Base-by-base conservation (phyloP, 2,797 vertebrate genomes). In the Australoheros facetus region DNA sequence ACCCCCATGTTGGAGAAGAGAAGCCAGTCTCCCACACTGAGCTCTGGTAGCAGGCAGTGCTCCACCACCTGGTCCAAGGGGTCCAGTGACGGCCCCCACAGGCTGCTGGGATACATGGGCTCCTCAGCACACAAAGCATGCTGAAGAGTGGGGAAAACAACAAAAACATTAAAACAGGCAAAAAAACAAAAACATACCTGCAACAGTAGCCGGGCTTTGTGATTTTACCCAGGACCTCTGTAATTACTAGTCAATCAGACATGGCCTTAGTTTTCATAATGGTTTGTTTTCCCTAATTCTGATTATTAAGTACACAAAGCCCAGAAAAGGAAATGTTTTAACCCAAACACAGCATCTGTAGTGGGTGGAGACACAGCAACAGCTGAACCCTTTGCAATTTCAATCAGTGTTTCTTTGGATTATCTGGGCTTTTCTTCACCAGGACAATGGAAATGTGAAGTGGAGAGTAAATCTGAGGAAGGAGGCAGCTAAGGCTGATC, bases 81-180 rank as follows among this genome's bases (percentile, higher is more conserved):
- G 89, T 99, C 98, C 94, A 96, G 96, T 32, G 98, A 97, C 19
- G 98, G 98, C 90, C 98, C 98, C 97, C 97, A 97, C 93, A 99
- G 96, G 95, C 97, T 98, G 96, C 97, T 98, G 94, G 96, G 94
- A 71, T 97, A 99, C 89, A 97, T 93, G 23, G 95, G 96, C 93
- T 97, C 96, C 87, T 97, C 96, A 56, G 87, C 72, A 51, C 85
- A 89, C 78, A 92, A 79, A 1, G 56, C 90, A 45, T 88, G 89
- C 95, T 95, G 83, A 4, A 87, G 8, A 39, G 53, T 75, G n/a
- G 5, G 62, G 17, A 7, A 32, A 7, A 32, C 7, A 7, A 32
- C 7, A 32, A 7, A 32, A 14, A 32, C 13, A 64, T 42, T 8
- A 64, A 32, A 53, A 75, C 23, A 39, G 51, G 30, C 0, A 26